Evolutionary conservation across 2,113 vertebrate genomes (phyloP), one percentile per base, ranked within the genome.

Genomic region (Ascaphus truei): DNA sequence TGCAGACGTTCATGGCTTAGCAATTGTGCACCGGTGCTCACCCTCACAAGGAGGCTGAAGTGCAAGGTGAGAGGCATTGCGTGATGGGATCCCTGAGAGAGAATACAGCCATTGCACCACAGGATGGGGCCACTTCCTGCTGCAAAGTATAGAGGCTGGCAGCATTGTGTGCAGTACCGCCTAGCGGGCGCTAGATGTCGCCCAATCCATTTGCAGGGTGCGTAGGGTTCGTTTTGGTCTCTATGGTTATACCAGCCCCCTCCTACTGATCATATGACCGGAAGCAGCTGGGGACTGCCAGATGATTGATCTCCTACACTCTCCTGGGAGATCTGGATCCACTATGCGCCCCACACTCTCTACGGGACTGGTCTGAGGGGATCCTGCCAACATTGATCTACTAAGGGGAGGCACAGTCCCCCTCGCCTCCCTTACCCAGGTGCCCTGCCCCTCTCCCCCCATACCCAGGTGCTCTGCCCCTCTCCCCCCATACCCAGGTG

Each of bases 191-290:
- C 31, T 34, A 66, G 63, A 36, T 66, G 63, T 23, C 51, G 62
- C 1, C 16, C 11, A 13, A n/a, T n/a, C n/a, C n/a, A n/a, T n/a
- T n/a, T 11, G 5, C 7, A 10, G 7, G 7, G n/a, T 3, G 6
- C 5, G 11, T n/a, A n/a, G n/a, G n/a, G n/a, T n/a, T n/a, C n/a
- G n/a, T n/a, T n/a, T n/a, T n/a, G n/a, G n/a, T 66, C 63, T 66
- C 63, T 56, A 55, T 55, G 50, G 51, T 66, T 13, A 39, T n/a
- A 41, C 10, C 41, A 18, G 41, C 3, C 7, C 20, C 12, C 3
- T 10, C 27, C 16, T 27, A 11, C 34, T 43, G 50, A 6, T 66
- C 63, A 66, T 7, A 53, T 55, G 63, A 66, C 63, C 50, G 63
- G 63, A 66, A 66, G 15, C 39, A 39, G 26, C 16, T 29, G 6